Base-by-base conservation (phyloP, 1,140 invertebrate genomes). In the Drosophila watanabei region DNA sequence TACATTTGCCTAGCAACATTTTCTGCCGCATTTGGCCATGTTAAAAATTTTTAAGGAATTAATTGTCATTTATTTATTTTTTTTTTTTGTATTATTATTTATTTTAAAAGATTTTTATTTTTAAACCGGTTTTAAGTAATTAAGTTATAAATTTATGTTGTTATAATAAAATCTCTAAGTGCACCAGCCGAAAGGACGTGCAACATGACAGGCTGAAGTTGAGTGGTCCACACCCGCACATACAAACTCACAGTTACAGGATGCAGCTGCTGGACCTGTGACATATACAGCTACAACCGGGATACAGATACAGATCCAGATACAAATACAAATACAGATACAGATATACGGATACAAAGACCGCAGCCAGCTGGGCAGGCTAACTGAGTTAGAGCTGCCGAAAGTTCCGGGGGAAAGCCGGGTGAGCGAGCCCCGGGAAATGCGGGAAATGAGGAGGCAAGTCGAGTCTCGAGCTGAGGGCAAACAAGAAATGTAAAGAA, bases 401-500 rank as follows among this genome's bases (percentile, higher is more conserved):
- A 79, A 79, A 63, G 48, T 57, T 48, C 41, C 20, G 24, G 24
- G 52, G 20, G 14, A 56, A 24, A n/a, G 16, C 28, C 45, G 30
- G 35, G 18, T 33, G 16, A 46, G 20, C 4, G 20, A 5, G 8
- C 13, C 8, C 33, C 52, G 35, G 54, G 2, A 39, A 57, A 57
- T 39, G 20, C 54, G 54, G 45, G 48, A 46, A 20, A 14, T 4
- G 20, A 39, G 48, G 6, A 48, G 65, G 28, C 56, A 13, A 59
- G 49, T n/a, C 35, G 35, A 57, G 54, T 28, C 37, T 30, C 28
- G 11, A 45, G 77, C 63, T 59, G 60, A 57, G 75, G 75, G 76
- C 75, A 78, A 65, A 80, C 80, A 81, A 85, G 82, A 89, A 87
- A 89, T 89, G 82, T 76, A 89, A 86, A 90, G 86, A 91, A 91